Conservation (phyloP, 2,797 vertebrate species). For the Sparidentex hasta region DNA sequence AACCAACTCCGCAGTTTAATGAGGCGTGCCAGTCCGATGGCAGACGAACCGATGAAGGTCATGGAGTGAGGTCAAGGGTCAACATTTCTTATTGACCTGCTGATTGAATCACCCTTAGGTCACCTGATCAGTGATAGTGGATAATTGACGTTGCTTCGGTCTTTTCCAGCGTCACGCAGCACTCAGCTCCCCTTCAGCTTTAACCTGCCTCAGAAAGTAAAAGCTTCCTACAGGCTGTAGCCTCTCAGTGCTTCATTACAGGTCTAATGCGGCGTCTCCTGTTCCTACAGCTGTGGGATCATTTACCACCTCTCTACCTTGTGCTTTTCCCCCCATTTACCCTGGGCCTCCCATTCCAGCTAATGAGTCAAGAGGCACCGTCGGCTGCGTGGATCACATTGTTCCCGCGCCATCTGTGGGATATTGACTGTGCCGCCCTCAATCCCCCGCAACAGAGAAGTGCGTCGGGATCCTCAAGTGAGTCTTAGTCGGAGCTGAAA, state of each 20-base stretch:
- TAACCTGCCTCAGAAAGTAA: conserved; percentile 30
- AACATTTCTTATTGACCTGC: conserved; percentile 45
- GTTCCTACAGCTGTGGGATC: conserved; percentile 74
- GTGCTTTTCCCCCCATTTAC: conserved; percentile 65
- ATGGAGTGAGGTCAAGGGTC: conserved; percentile 57
- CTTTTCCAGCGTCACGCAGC: conserved; percentile 17
- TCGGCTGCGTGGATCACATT: conserved; percentile 46
- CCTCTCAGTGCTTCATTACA: conserved; percentile 70
- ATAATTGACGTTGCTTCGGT: conserved; percentile 27
- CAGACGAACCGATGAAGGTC: conserved; percentile 43
- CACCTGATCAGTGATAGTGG: conserved; percentile 14
- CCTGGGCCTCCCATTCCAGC: conserved; percentile 51
- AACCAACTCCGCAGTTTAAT: conserved; percentile 53
- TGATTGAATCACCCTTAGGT: conserved; percentile 33
- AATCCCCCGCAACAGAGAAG: conserved; percentile 47
- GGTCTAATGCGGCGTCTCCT: conserved; percentile 73
- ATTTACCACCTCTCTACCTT: conserved; percentile 72
- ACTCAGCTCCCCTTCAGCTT: conserved; percentile 25
- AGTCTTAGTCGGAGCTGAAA: conserved; percentile 59
- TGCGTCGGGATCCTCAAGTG: not conserved
- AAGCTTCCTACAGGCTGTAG: conserved; percentile 41
- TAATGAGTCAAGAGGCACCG: conserved; percentile 65
- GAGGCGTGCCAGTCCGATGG: conserved; percentile 46
- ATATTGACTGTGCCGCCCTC: conserved; percentile 56
- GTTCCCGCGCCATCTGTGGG: conserved; percentile 56